phyloP scores from a whole-genome alignment of 2,888 invertebrate genomes.

The Scaptomyza polygonia region DNA sequence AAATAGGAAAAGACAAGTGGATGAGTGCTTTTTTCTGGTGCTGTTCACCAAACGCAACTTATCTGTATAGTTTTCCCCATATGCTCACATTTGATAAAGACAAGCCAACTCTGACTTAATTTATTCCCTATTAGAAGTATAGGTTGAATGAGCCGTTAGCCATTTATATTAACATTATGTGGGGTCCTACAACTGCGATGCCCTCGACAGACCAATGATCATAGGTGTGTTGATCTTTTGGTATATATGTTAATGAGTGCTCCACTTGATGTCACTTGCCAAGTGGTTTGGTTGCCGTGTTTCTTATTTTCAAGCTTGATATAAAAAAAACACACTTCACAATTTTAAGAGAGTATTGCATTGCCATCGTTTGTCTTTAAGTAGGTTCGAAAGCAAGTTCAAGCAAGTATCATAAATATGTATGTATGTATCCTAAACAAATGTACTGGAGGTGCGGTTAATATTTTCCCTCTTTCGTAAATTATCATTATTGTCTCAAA shows the following conservation, averaged over 20 bases:
- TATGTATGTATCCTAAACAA: not conserved
- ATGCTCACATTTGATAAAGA: no score
- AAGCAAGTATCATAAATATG: not conserved
- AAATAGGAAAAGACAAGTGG: no score
- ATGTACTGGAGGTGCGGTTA: constrained; percentile 16
- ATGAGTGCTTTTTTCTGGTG: no score
- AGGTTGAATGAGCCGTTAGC: no score
- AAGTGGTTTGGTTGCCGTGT: constrained; percentile 47
- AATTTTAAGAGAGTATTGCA: constrained; percentile 6
- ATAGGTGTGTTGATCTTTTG: constrained; percentile 34
- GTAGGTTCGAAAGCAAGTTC: constrained; percentile 19
- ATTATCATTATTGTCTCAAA: not conserved
- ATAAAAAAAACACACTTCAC: constrained; percentile 58
- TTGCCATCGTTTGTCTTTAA: constrained; percentile 5
- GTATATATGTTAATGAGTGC: constrained; percentile 60
- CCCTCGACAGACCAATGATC: constrained; percentile 3
- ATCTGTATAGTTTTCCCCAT: no score
- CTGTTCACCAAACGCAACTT: no score
- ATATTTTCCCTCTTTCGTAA: no score
- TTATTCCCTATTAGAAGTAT: no score
- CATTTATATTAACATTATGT: constrained; percentile 1
- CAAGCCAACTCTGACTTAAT: no score
- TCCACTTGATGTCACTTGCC: constrained; percentile 59
- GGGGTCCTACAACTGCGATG: constrained; percentile 32
- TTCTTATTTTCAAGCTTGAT: constrained; percentile 52